Conservation (phyloP, 1,140 invertebrate species). For the Pseudachorutes palmiensis region DNA sequence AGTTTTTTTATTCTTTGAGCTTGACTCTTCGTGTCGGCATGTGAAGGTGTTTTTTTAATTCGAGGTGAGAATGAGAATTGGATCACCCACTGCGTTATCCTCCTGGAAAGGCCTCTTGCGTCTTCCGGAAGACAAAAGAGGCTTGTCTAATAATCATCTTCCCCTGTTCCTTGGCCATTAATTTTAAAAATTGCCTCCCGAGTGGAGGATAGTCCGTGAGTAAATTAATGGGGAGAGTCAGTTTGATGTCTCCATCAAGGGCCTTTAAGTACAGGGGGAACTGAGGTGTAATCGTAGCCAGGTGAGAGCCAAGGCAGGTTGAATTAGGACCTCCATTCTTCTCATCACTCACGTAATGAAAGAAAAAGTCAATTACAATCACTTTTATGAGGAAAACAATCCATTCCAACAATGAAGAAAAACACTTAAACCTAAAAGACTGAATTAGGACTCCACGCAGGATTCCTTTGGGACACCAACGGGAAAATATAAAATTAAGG, state of each 20-base stretch:
- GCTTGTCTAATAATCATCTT: slow-evolving; percentile 3
- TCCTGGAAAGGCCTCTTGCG: neutral
- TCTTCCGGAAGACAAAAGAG: slow-evolving; percentile 2
- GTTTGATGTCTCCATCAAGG: neutral
- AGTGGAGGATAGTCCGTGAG: neutral
- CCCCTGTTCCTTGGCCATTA: neutral
- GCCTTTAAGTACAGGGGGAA: neutral
- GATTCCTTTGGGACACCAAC: neutral
- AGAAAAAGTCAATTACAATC: neutral
- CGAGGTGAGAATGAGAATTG: slow-evolving; percentile 12
- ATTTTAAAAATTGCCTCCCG: slow-evolving; percentile 3
- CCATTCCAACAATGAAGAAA: slow-evolving; percentile 1
- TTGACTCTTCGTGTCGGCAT: no score
- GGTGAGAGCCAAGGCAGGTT: neutral
- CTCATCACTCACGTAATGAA: neutral
- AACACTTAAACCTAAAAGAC: slow-evolving; percentile 4
- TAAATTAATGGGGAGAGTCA: neutral
- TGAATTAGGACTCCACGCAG: neutral
- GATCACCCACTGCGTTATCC: slow-evolving; percentile 22
- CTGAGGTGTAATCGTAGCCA: neutral
- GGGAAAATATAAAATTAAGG: neutral
- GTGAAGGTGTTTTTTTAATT: slow-evolving; percentile 8
- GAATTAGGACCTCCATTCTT: neutral
- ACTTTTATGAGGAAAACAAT: slow-evolving; percentile 11
- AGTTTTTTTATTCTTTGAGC: no score